These are phyloP conservation scores for Antennarius maculatus DNA, from an alignment of 2,797 vertebrate genomes.

Conservation along the genomic window DNA sequence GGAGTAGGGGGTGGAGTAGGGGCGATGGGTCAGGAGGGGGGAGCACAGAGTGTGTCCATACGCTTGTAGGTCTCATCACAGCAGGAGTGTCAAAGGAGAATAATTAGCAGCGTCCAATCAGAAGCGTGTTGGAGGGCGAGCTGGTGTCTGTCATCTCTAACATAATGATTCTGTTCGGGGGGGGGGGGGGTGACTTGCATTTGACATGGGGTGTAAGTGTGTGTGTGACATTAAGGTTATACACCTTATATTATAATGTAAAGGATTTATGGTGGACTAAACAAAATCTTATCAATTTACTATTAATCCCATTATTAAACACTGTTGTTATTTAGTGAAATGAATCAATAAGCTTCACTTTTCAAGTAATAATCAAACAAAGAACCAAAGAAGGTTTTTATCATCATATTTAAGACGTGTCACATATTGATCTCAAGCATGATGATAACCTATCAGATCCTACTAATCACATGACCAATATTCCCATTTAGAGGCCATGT, in stretches of 20 bases:
- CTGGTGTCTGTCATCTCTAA: constrained; percentile 25
- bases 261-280: not conserved
- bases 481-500: not conserved
- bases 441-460: too few species aligned
- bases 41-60: constrained; percentile 34
- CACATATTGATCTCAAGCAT: too few species aligned
- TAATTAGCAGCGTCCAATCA: constrained; percentile 63
- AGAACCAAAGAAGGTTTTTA: too few species aligned
- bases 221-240: constrained; percentile 5
- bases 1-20: not conserved
- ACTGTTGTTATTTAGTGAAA: not conserved
- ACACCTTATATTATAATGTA: not conserved
- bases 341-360: too few species aligned
- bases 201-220: not conserved
- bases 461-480: not conserved
- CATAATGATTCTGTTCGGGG: constrained; percentile 42
- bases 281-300: too few species aligned
- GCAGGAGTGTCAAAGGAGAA: constrained; percentile 37
- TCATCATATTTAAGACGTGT: too few species aligned
- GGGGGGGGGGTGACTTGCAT: constrained; percentile 23
- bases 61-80: constrained; percentile 54
- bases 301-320: not conserved
- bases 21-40: constrained; percentile 13
- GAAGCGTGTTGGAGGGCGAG: constrained; percentile 25
- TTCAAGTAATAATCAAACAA: too few species aligned